Evolutionary conservation across 92 coral and sea anemone species (phyloP).

Genomic region (Scolanthus callimorphus): DNA sequence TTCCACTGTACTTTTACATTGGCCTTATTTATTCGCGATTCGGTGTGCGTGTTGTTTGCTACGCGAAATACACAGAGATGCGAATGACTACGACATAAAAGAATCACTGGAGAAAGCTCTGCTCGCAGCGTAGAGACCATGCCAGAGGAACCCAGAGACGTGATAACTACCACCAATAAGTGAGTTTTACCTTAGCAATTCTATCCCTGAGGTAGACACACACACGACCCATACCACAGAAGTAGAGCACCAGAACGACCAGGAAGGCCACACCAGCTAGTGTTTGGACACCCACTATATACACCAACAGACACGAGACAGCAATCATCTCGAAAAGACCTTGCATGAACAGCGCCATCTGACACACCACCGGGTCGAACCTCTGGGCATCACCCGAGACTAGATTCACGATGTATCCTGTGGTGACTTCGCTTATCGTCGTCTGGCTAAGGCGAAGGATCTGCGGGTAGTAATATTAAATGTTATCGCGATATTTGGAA

Average conservation of each 20-base stretch:
- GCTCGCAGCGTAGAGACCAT: too few relatives aligned
- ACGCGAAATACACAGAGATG: too few relatives aligned
- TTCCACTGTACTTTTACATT: too few relatives aligned
- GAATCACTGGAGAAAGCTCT: too few relatives aligned
- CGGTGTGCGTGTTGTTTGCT: too few relatives aligned
- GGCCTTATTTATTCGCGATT: too few relatives aligned
- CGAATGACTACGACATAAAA: too few relatives aligned
- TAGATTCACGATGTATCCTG: conserved; percentile 38
- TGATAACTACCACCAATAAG: too few relatives aligned
- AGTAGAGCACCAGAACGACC: conserved; percentile 13
- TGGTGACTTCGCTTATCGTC: conserved; percentile 15
- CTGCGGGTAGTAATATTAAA: conserved; percentile 4
- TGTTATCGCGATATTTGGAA: too few relatives aligned
- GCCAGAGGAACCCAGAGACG: too few relatives aligned
- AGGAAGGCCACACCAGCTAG: conserved; percentile 25
- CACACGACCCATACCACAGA: conserved; percentile 20
- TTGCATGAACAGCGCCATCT: conserved; percentile 23
- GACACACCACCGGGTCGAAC: conserved; percentile 37
- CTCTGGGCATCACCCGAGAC: conserved; percentile 45
- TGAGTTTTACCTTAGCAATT: conserved; percentile 21
- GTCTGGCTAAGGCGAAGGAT: conserved; percentile 32
- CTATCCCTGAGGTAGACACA: conserved; percentile 23
- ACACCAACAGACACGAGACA: conserved; percentile 13
- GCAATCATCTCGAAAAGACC: conserved; percentile 22
- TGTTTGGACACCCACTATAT: conserved; percentile 32